These are phyloP conservation scores for Spea hammondii DNA, from an alignment of 2,797 vertebrate species.

Conservation along the genomic window DNA sequence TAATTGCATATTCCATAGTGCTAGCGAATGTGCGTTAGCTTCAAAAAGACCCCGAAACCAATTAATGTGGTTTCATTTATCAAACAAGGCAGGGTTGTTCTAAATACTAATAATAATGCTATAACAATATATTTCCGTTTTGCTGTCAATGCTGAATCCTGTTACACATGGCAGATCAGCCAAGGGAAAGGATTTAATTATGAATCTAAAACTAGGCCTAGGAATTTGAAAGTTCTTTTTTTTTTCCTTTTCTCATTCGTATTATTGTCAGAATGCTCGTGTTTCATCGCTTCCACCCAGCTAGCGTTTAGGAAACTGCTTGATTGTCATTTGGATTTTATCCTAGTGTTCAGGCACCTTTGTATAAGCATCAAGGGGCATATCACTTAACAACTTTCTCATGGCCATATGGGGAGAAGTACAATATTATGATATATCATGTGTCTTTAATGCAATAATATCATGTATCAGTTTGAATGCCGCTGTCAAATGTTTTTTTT, in stretches of 20 bases:
- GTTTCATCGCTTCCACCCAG: conserved; percentile 1
- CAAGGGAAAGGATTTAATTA: conserved; percentile 51
- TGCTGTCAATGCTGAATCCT: conserved; percentile 53
- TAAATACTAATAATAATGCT: conserved; percentile 78
- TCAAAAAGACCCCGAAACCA: conserved; percentile 74
- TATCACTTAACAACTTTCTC: conserved; percentile 34
- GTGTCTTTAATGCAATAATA: conserved; percentile 30
- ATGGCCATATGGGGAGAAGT: conserved; percentile 19
- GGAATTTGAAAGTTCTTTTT: conserved; percentile 14
- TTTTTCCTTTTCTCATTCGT: not conserved
- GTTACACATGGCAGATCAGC: conserved; percentile 42
- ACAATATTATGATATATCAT: conserved; percentile 48
- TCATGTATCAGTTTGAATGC: conserved; percentile 37
- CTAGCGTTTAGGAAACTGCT: conserved; percentile 3
- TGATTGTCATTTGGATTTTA: conserved; percentile 3
- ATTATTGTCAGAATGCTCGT: not conserved
- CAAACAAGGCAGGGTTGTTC: conserved; percentile 66
- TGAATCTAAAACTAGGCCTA: conserved; percentile 40
- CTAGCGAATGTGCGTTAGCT: conserved; percentile 64
- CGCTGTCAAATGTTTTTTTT: conserved; percentile 33
- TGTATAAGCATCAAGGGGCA: conserved; percentile 21
- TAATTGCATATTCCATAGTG: conserved; percentile 75
- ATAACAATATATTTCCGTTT: conserved; percentile 66
- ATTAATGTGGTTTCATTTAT: conserved; percentile 87
- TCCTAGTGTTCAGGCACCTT: conserved; percentile 14